Evolutionary conservation across 2,888 invertebrate genomes (phyloP), one percentile per base, ranked within the genome.

Genomic region (Petrolisthes cinctipes): DNA sequence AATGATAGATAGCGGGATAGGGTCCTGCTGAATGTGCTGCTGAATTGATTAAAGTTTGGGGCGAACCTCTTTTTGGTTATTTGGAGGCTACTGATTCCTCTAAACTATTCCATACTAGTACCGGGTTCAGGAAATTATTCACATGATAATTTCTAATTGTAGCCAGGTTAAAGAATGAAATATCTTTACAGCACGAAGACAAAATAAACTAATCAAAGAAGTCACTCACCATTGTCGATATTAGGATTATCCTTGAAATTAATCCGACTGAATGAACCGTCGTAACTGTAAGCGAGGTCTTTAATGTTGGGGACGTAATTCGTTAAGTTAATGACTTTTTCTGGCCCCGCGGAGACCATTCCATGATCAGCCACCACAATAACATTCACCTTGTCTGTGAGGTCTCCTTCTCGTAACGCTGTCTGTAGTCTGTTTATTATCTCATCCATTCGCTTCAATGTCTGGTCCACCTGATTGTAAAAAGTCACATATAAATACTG

Each of bases 291-390:
- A 11, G 88, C 81, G 4, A 51, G n/a, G 11, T 76, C 57, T 7
- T 73, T 0, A 9, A 91, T 57, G 68, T 89, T 82, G 2, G 89
- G 86, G 17, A 90, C 82, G 81, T 86, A 90, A 20, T 90, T 83
- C 9, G 23, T 68, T 4, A 91, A 83, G 9, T 91, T 83, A 61
- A 91, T 88, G 17, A 85, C 20, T 53, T 85, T 76, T 9, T 83
- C 78, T 9, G 1, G 7, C 3, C 88, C 88, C 4, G 87, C 76
- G 1, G 53, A 23, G 2, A 91, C 89, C 91, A 91, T 91, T 92
- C 92, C 92, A 89, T 92, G 92, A 87, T 92, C 92, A 0, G 92
- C 92, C 5, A 92, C 83, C 56, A 92, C 83, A 14, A 92, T 90
- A 4, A 92, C 76, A 91, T 92, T 92, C 11, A 92, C 91, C 86